Evolutionary conservation across 2,797 vertebrate species (phyloP).

Genomic region (Leptoclinus maculatus): DNA sequence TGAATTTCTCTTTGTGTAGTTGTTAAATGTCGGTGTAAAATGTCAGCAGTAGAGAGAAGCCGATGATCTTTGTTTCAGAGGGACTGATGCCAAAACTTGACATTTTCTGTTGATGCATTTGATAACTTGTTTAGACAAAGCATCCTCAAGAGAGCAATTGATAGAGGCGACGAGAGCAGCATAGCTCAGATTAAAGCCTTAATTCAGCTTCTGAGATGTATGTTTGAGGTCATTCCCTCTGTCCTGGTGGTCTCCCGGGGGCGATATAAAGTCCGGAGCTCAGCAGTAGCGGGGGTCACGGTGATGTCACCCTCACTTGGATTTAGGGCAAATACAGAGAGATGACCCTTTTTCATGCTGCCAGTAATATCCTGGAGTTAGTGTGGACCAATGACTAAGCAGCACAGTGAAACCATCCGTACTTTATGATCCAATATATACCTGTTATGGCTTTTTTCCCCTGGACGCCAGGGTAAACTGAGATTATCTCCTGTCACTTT

Average conservation of each 20-base stretch:
- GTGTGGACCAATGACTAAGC: slow-evolving; percentile 28
- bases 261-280: slow-evolving; percentile 39
- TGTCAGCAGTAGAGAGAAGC: slow-evolving; percentile 14
- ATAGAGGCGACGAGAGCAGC: not conserved
- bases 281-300: slow-evolving; percentile 51
- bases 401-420: slow-evolving; percentile 28
- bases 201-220: slow-evolving; percentile 36
- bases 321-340: slow-evolving; percentile 41
- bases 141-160: not conserved
- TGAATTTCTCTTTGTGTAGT: not conserved
- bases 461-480: slow-evolving; percentile 27
- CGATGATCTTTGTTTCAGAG: not conserved
- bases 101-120: slow-evolving; percentile 1
- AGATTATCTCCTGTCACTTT: slow-evolving; percentile 61
- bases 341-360: slow-evolving; percentile 18
- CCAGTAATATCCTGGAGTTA: slow-evolving; percentile 44
- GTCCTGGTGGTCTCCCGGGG: slow-evolving; percentile 18
- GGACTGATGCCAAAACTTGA: not conserved
- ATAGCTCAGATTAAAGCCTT: slow-evolving; percentile 41
- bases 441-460: slow-evolving; percentile 54
- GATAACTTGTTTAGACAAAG: slow-evolving; percentile 4
- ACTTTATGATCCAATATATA: slow-evolving; percentile 71
- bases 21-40: slow-evolving; percentile 6
- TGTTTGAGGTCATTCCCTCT: slow-evolving; percentile 4
- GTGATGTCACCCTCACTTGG: slow-evolving; percentile 39